Percentiles rank a stretch among this genome's conserved stretches.
phyloP scores from a whole-genome alignment of 2,888 invertebrate species.

The Galerucella nymphaeae region DNA sequence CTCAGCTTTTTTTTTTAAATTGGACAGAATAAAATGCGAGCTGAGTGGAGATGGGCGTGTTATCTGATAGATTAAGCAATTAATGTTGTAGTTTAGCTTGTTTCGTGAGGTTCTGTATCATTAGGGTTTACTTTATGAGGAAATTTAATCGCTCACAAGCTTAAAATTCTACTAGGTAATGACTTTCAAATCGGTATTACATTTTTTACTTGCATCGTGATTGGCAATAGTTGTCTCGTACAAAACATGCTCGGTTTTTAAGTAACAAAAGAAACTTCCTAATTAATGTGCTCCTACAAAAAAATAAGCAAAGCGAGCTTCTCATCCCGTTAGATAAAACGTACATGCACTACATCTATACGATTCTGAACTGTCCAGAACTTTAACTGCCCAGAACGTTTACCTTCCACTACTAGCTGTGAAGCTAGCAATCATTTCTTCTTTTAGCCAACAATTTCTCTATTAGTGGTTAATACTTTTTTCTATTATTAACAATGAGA shows the following conservation, averaged over 20 bases:
- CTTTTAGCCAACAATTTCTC: too few species aligned
- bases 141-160: slow-evolving; percentile 51
- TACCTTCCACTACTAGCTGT: too few species aligned
- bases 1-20: slow-evolving; percentile 46
- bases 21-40: slow-evolving; percentile 54
- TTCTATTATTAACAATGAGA: too few species aligned
- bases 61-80: slow-evolving; percentile 64
- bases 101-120: slow-evolving; percentile 60
- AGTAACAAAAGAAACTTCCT: slow-evolving; percentile 1
- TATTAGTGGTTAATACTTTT: too few species aligned
- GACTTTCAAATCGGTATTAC: slow-evolving; percentile 44
- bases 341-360: too few species aligned
- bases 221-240: slow-evolving; percentile 25
- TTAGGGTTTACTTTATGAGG: slow-evolving; percentile 59
- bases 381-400: too few species aligned
- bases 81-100: slow-evolving; percentile 59
- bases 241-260: background rate
- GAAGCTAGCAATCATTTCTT: too few species aligned
- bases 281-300: background rate
- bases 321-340: too few species aligned
- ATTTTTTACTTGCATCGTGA: slow-evolving; percentile 40
- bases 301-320: background rate
- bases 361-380: too few species aligned
- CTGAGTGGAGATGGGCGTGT: slow-evolving; percentile 57
- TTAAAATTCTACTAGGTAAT: slow-evolving; percentile 47